phyloP scores from a whole-genome alignment of 2,797 vertebrate species.

The Etheostoma perlongum region DNA sequence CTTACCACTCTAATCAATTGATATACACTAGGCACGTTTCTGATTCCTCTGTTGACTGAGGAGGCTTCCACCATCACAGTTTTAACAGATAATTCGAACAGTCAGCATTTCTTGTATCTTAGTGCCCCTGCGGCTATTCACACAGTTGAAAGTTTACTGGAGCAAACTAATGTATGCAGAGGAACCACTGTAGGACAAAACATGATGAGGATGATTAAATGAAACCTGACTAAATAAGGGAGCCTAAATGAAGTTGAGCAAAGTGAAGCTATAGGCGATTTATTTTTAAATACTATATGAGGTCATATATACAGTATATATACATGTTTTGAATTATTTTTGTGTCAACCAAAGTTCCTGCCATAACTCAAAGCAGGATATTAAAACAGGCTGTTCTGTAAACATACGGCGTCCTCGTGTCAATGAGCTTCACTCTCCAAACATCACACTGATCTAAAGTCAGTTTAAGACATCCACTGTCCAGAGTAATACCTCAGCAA shows the following conservation, averaged over 20 bases:
- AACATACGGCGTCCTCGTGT: neutral
- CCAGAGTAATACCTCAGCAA: neutral
- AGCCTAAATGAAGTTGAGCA: slow-evolving; percentile 12
- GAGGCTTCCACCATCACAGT: slow-evolving; percentile 19
- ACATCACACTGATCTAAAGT: slow-evolving; percentile 1
- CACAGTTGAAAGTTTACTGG: slow-evolving; percentile 31
- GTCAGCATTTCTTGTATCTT: slow-evolving; percentile 9
- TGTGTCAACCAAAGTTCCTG: slow-evolving; percentile 3
- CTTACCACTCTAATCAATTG: slow-evolving; percentile 42
- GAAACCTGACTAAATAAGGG: neutral
- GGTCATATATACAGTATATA: too few species aligned
- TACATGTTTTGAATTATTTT: too few species aligned
- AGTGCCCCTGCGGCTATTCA: slow-evolving; percentile 29
- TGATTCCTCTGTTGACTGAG: neutral
- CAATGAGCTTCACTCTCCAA: slow-evolving; percentile 3
- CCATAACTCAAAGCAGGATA: slow-evolving; percentile 18
- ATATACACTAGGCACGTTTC: neutral
- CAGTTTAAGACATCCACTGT: neutral
- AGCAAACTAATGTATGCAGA: slow-evolving; percentile 34
- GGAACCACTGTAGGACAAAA: slow-evolving; percentile 40
- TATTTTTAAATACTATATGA: neutral
- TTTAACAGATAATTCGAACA: slow-evolving; percentile 6
- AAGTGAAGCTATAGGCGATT: neutral
- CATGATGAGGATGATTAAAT: slow-evolving; percentile 24
- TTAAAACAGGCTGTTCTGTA: slow-evolving; percentile 16